Conservation (phyloP, 2,113 vertebrate genomes). For the Takifugu bimaculatus region DNA sequence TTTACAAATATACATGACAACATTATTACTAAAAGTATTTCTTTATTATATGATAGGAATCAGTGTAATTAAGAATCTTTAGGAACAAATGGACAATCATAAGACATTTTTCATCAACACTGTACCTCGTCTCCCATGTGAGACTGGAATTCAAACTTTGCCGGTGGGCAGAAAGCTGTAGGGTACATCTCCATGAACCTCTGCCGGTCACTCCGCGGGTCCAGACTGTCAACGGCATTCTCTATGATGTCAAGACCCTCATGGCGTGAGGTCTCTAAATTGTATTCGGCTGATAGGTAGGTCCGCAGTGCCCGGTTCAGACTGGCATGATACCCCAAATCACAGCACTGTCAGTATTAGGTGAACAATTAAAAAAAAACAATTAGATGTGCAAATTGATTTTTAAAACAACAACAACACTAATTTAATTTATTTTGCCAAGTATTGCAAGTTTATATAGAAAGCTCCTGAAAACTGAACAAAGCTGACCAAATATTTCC, state of each 20-base stretch:
- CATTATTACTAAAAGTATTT: no score
- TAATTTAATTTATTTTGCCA: not conserved
- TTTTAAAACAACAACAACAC: no score
- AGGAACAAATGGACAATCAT: no score
- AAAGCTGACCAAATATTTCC: slow-evolving; percentile 1
- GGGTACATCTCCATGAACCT: slow-evolving; percentile 99
- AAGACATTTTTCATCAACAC: not conserved
- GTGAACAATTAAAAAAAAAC: not conserved
- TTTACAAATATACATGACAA: no score
- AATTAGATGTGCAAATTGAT: not conserved
- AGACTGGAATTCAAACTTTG: slow-evolving; percentile 95
- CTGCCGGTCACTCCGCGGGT: slow-evolving; percentile 94
- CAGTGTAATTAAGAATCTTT: no score
- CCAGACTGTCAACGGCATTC: slow-evolving; percentile 95
- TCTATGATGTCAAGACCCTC: slow-evolving; percentile 98
- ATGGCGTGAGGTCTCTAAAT: slow-evolving; percentile 96
- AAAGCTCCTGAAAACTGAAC: not conserved
- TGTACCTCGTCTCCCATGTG: slow-evolving; percentile 97
- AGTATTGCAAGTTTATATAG: not conserved
- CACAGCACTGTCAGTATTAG: slow-evolving; percentile 81
- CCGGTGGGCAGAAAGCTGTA: slow-evolving; percentile 90
- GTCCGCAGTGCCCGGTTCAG: slow-evolving; percentile 93
- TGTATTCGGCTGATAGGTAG: slow-evolving; percentile 96
- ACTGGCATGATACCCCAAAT: slow-evolving; percentile 95
- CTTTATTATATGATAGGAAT: not conserved